Base-by-base conservation (phyloP, 2,797 vertebrate species). In the Trematomus bernacchii region DNA sequence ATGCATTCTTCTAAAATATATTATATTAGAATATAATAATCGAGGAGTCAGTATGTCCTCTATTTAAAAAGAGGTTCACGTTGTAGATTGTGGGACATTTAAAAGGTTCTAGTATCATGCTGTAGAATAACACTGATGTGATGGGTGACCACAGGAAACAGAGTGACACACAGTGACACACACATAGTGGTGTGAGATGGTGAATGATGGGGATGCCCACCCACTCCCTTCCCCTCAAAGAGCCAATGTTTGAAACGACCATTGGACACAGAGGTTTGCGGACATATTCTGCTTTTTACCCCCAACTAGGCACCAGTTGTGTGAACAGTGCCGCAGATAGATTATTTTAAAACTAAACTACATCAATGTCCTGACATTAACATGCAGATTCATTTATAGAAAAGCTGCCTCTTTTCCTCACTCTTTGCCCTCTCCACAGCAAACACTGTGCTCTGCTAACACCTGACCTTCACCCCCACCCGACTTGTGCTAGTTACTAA, bases 131-230 rank as follows among this genome's bases (percentile, higher is more conserved):
- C 53, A 57, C 71, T 6, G 68, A 52, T 18, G 50, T 66, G 64
- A 54, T 30, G 18, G 6, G 66, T 27, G 44, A 64, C 47, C 63
- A 52, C 42, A 52, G 61, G 48, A 66, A 27, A 69, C 57, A 61
- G 57, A 23, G 47, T 60, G 40, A 62, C 42, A 58, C 47, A 50
- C 37, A 59, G 10, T 42, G 5, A 66, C 12, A 65, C 37, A 55
- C 27, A 69, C 57, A 78, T 15, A 61, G 51, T 3, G 33, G 61
- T 19, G 66, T 53, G 69, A 59, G 59, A 70, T 47, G 85, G 21
- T 47, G 59, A 63, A 50, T 12, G 60, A 77, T 21, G 62, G n/a
- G 3, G 46, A 42, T 6, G 57, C 44, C 27, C 6, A 65, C 30
- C n/a, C 79, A 67, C 42, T 70, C 66, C 48, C 66, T 11, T 51